Evolutionary conservation across 2,113 vertebrate genomes (phyloP).

Genomic region (Cromileptes altivelis): DNA sequence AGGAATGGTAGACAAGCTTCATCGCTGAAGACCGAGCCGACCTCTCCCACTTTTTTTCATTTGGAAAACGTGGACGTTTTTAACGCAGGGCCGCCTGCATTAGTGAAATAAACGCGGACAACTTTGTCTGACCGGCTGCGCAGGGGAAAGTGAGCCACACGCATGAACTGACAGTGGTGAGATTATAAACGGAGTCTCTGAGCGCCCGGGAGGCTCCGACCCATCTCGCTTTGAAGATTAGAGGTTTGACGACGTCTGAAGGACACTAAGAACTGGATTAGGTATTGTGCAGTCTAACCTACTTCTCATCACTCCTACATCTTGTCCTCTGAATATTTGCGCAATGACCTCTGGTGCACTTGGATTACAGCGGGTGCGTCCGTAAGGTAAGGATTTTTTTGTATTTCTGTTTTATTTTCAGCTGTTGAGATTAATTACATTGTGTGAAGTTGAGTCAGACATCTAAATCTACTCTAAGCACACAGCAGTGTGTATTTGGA

Average conservation of each 20-base stretch:
- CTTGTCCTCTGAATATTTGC: slow-evolving; percentile 69
- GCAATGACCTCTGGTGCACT: slow-evolving; percentile 78
- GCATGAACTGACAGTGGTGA: slow-evolving; percentile 37
- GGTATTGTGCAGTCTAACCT: slow-evolving; percentile 58
- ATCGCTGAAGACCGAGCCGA: slow-evolving; percentile 21
- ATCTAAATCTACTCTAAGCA: neutral
- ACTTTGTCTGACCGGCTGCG: slow-evolving; percentile 59
- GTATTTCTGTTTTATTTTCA: neutral
- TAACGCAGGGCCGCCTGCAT: slow-evolving; percentile 15
- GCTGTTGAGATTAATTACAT: neutral
- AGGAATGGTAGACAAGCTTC: slow-evolving; percentile 29
- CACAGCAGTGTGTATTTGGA: neutral
- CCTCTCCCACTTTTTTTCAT: slow-evolving; percentile 6
- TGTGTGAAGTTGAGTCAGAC: slow-evolving; percentile 33
- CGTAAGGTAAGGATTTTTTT: slow-evolving; percentile 64
- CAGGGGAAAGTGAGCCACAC: slow-evolving; percentile 61
- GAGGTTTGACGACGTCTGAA: slow-evolving; percentile 72
- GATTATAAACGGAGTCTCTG: slow-evolving; percentile 58
- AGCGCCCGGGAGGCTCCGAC: slow-evolving; percentile 45
- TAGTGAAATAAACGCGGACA: slow-evolving; percentile 45
- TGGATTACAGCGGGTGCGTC: slow-evolving; percentile 64
- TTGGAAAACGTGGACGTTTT: slow-evolving; percentile 4
- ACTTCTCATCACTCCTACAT: slow-evolving; percentile 67
- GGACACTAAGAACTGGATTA: slow-evolving; percentile 81
- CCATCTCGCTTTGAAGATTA: slow-evolving; percentile 78